Evolutionary conservation across 2,797 vertebrate species (phyloP).

Genomic region (Lutjanus campechanus): DNA sequence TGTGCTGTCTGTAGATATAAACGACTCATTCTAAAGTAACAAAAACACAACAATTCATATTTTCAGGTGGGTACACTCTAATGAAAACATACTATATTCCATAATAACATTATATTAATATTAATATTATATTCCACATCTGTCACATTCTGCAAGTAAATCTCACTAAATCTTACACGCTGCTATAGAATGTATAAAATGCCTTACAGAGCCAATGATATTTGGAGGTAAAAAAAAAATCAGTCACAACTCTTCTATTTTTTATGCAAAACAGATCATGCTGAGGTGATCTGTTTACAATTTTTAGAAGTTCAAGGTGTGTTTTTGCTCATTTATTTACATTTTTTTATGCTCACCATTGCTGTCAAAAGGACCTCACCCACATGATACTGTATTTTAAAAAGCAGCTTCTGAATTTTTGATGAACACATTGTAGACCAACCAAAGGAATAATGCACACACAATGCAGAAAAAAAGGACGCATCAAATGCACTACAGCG

Average conservation of each 20-base stretch:
- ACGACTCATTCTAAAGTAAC: too few species aligned
- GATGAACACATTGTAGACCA: slow-evolving; percentile 54
- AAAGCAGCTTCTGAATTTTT: slow-evolving; percentile 48
- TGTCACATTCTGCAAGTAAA: too few species aligned
- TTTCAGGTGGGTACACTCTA: too few species aligned
- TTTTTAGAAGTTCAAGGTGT: slow-evolving; percentile 4
- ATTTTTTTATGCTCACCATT: slow-evolving; percentile 4
- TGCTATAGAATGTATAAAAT: too few species aligned
- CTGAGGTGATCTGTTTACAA: not conserved
- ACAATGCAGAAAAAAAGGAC: slow-evolving; percentile 39
- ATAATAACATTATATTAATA: too few species aligned
- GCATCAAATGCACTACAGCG: slow-evolving; percentile 61
- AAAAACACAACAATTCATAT: too few species aligned
- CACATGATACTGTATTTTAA: slow-evolving; percentile 29
- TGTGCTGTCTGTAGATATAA: too few species aligned
- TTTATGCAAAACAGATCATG: not conserved
- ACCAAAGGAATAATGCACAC: slow-evolving; percentile 60
- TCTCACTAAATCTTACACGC: too few species aligned
- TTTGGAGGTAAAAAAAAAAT: not conserved
- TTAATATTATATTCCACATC: too few species aligned
- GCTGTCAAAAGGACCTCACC: slow-evolving; percentile 26
- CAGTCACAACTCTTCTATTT: not conserved
- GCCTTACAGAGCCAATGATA: too few species aligned
- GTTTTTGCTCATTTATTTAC: slow-evolving; percentile 9
- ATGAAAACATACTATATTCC: too few species aligned